A percentile compares a stretch with the other conserved stretches of the same genome.
Conservation (phyloP, 2,797 vertebrate species). For the Amblyraja radiata region DNA sequence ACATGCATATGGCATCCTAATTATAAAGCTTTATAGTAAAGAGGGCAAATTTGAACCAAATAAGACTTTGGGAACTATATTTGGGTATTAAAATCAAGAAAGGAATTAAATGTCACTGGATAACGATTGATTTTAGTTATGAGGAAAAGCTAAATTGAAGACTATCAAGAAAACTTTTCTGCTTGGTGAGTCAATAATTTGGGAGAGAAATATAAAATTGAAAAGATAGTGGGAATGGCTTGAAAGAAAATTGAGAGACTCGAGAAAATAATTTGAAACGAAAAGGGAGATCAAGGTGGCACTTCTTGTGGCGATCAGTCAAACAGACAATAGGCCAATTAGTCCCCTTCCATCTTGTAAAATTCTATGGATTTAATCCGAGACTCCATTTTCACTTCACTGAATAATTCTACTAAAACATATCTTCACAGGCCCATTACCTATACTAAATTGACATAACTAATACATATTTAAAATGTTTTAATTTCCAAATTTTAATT, state of each 20-base stretch:
- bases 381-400: neutral
- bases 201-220: neutral
- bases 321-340: neutral
- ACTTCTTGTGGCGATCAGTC: neutral
- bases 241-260: neutral
- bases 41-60: neutral
- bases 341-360: neutral
- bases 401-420: neutral
- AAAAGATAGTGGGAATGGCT: neutral
- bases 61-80: neutral
- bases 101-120: neutral
- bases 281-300: neutral
- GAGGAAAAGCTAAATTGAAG: neutral
- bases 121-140: neutral
- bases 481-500: neutral
- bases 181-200: neutral
- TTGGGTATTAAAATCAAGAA: neutral
- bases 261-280: neutral
- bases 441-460: neutral
- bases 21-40: neutral
- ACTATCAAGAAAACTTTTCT: neutral
- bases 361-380: neutral
- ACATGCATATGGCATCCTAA: neutral
- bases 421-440: neutral
- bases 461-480: neutral